Conservation (phyloP, 2,888 invertebrate species). For the Anarsia innoxiella region DNA sequence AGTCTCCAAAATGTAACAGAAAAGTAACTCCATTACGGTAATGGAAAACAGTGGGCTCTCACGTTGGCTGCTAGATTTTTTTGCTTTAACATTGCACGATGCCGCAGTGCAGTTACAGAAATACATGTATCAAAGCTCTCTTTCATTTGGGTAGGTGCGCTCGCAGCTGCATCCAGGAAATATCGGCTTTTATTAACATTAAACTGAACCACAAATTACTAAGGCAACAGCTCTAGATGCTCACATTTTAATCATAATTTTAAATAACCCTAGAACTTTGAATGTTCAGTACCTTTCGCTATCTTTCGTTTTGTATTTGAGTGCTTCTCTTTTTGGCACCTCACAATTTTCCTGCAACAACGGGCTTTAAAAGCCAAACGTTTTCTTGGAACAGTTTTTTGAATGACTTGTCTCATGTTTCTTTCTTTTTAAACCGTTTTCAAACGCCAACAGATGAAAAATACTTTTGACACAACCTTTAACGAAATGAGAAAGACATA, state of each 20-base stretch:
- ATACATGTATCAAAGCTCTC: slow-evolving; percentile 64
- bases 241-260: neutral
- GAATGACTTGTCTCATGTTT: no score
- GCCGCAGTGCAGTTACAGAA: slow-evolving; percentile 66
- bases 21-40: slow-evolving; percentile 50
- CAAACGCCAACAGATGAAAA: no score
- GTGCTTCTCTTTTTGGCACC: no score
- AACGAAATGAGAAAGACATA: slow-evolving; percentile 2
- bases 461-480: neutral
- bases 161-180: slow-evolving; percentile 39
- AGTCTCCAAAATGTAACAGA: slow-evolving; percentile 50
- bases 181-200: slow-evolving; percentile 56
- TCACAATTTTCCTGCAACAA: no score
- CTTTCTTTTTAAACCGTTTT: no score
- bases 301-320: no score
- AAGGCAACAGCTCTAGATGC: slow-evolving; percentile 44
- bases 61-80: slow-evolving; percentile 40
- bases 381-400: no score
- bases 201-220: slow-evolving; percentile 44
- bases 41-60: slow-evolving; percentile 34
- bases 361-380: no score
- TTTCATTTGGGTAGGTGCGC: slow-evolving; percentile 50
- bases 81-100: slow-evolving; percentile 43
- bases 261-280: no score
- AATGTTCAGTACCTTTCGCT: no score